A percentile compares a stretch with the other conserved stretches of the same genome.
Evolutionary conservation across 1,140 invertebrate species (phyloP).

Genomic region (Brachionus angularis): DNA sequence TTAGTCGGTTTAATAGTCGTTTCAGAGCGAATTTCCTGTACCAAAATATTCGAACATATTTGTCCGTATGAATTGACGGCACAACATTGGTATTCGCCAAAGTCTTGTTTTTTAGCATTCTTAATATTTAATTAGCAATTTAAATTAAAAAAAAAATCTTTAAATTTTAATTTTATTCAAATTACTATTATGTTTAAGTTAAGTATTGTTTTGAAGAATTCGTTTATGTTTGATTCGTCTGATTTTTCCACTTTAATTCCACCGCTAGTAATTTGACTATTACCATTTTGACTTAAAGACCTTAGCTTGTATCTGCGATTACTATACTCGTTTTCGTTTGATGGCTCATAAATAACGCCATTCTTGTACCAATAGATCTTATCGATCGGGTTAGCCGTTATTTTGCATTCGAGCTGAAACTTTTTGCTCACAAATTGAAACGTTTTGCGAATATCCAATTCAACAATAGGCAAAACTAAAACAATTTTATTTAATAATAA

Average conservation of each 20-base stretch:
- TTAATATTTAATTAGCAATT: neutral
- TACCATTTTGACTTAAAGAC: no score
- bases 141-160: neutral
- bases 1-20: no score
- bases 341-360: neutral
- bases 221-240: neutral
- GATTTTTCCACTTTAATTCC: slow-evolving; percentile 13
- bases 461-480: slow-evolving; percentile 18
- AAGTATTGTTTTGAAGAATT: neutral
- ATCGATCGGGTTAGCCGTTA: slow-evolving; percentile 16
- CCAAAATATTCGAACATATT: slow-evolving; percentile 10
- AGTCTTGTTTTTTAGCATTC: neutral
- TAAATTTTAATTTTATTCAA: neutral
- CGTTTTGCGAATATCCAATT: neutral
- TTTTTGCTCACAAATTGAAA: neutral
- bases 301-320: neutral
- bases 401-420: slow-evolving; percentile 14
- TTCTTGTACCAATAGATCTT: neutral
- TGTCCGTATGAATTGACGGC: neutral
- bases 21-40: neutral
- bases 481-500: neutral
- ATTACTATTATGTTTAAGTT: slow-evolving; percentile 3
- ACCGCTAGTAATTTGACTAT: neutral
- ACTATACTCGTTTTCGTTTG: neutral
- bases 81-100: slow-evolving; percentile 34